These are phyloP conservation scores for Zaprionus taronus DNA, from an alignment of 1,140 invertebrate species.

Conservation along the genomic window DNA sequence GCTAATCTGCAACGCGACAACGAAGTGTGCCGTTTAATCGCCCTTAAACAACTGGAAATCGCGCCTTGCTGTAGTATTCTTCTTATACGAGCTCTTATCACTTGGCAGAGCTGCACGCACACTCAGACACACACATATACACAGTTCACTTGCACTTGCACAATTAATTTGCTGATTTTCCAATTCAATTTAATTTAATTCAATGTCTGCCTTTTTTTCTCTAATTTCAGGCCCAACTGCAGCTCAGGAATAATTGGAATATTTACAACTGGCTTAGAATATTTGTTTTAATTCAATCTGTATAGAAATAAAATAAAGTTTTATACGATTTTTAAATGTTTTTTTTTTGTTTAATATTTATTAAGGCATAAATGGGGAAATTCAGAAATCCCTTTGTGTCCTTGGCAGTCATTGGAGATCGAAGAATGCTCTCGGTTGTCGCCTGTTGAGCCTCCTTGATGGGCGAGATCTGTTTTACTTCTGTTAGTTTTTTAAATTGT, in stretches of 20 bases:
- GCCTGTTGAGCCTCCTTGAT: too few species aligned
- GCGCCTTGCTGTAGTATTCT: background rate
- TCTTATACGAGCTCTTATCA: constrained; percentile 33
- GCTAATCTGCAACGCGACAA: background rate
- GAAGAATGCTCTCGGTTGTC: too few species aligned
- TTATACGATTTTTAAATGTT: background rate
- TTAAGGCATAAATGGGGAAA: too few species aligned
- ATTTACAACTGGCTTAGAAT: background rate
- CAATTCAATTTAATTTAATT: background rate
- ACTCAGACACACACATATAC: background rate
- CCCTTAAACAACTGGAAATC: constrained; percentile 9
- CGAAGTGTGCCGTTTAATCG: constrained; percentile 18
- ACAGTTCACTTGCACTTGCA: too few species aligned
- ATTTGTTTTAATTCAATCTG: too few species aligned
- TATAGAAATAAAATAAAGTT: constrained; percentile 1
- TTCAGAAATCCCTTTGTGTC: too few species aligned
- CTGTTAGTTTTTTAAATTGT: too few species aligned
- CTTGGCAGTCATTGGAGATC: too few species aligned
- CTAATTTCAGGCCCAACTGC: background rate
- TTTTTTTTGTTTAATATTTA: too few species aligned
- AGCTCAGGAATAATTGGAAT: background rate
- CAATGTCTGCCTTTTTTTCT: background rate
- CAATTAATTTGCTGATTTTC: too few species aligned
- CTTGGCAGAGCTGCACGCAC: background rate
- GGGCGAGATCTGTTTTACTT: too few species aligned